These are phyloP conservation scores for Pentalonia nigronervosa DNA, from an alignment of 1,140 invertebrate species.

Conservation along the genomic window DNA sequence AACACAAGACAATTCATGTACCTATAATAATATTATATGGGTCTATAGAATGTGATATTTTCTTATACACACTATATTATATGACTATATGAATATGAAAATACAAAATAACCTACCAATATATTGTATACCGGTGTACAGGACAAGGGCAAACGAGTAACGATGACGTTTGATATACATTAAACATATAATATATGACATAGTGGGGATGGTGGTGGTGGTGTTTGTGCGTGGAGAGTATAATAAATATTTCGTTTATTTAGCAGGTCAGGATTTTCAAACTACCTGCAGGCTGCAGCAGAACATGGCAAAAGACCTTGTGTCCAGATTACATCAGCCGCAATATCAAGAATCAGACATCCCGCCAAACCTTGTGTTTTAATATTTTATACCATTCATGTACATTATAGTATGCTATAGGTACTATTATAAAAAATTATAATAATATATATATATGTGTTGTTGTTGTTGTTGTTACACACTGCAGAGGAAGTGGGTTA, in stretches of 20 bases:
- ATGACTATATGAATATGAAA: not conserved
- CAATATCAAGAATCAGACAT: not conserved
- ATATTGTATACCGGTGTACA: not conserved
- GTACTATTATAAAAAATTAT: not conserved
- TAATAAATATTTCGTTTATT: conserved; percentile 33
- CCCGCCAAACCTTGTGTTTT: not conserved
- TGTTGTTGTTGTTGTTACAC: not conserved
- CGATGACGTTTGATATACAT: not conserved
- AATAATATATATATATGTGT: not conserved
- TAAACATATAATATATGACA: not conserved
- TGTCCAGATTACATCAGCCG: not conserved
- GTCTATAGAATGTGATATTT: not conserved
- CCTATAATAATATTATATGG: not conserved
- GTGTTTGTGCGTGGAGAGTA: not conserved
- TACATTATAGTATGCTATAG: not conserved
- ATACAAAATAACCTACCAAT: not conserved
- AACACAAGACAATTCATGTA: not conserved
- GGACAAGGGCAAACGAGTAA: conserved; percentile 9
- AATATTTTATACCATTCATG: not conserved
- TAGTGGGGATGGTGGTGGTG: too few relatives aligned
- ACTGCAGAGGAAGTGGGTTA: not conserved
- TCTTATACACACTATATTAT: not conserved
- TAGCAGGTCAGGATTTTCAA: conserved; percentile 44
- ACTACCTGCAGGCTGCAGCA: not conserved
- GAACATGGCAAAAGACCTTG: not conserved